Evolutionary conservation across 1,140 invertebrate genomes (phyloP).

Genomic region (Calephelis virginiensis): DNA sequence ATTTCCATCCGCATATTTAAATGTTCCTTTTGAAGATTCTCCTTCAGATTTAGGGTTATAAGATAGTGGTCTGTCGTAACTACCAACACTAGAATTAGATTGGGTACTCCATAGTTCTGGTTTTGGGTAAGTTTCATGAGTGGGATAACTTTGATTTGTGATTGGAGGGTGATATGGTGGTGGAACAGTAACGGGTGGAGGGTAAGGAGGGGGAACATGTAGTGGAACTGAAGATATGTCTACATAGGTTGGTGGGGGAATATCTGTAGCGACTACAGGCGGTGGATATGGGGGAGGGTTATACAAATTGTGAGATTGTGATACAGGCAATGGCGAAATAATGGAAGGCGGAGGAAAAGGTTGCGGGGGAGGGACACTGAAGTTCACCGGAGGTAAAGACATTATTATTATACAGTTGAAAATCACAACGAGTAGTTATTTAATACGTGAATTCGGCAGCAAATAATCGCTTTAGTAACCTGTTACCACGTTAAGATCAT

Average conservation of each 20-base stretch:
- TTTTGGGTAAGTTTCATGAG: conserved; percentile 7
- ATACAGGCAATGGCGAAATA: conserved; percentile 19
- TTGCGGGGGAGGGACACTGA: conserved; percentile 53
- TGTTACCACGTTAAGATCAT: too few relatives aligned
- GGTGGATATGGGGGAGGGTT: conserved; percentile 28
- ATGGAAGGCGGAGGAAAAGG: conserved; percentile 39
- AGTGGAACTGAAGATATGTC: conserved; percentile 3
- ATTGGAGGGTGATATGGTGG: conserved; percentile 24
- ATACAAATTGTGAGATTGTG: conserved; percentile 8
- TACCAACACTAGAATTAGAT: background rate
- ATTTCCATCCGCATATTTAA: background rate
- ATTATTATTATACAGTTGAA: conserved; percentile 32
- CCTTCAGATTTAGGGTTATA: background rate
- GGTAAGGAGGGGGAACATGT: conserved; percentile 6
- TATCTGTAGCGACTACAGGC: conserved; percentile 14
- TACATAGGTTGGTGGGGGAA: background rate
- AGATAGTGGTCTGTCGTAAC: background rate
- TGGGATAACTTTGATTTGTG: background rate
- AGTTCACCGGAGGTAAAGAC: conserved; percentile 54
- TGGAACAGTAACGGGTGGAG: conserved; percentile 33
- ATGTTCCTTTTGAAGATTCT: background rate
- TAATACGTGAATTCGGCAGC: too few relatives aligned
- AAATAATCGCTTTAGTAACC: too few relatives aligned
- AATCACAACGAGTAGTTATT: background rate
- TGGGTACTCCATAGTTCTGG: background rate